Conservation (phyloP, 1,140 invertebrate species). For the Bombus polaris region DNA sequence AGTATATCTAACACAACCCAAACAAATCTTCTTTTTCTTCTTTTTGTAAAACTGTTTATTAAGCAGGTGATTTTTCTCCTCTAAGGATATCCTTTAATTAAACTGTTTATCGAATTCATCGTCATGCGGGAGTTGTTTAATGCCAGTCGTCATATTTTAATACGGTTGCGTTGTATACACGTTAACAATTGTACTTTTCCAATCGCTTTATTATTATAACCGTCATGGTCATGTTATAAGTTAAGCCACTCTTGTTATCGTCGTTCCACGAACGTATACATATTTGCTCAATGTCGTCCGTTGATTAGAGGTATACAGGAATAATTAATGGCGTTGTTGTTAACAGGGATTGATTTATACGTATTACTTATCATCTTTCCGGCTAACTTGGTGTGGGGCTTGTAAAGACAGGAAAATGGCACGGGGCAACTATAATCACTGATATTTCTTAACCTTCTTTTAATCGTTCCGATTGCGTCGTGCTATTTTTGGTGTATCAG, state of each 20-base stretch:
- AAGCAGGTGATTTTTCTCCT: slow-evolving; percentile 11
- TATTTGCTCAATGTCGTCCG: neutral
- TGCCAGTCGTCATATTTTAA: neutral
- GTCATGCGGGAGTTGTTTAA: neutral
- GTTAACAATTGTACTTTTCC: slow-evolving; percentile 22
- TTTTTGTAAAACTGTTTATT: neutral
- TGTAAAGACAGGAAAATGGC: slow-evolving; percentile 23
- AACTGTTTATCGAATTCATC: neutral
- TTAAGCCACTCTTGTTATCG: neutral
- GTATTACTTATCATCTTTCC: slow-evolving; percentile 19
- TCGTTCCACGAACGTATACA: neutral
- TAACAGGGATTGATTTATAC: neutral
- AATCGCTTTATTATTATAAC: slow-evolving; percentile 15
- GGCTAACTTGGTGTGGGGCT: slow-evolving; percentile 62
- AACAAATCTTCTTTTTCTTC: neutral
- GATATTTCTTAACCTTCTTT: neutral
- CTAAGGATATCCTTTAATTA: neutral
- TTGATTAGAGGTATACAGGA: slow-evolving; percentile 10
- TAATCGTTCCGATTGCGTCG: neutral
- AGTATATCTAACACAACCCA: neutral
- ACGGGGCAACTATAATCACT: neutral
- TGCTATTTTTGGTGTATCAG: neutral
- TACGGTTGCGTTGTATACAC: slow-evolving; percentile 6
- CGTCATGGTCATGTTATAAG: neutral
- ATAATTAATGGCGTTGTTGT: slow-evolving; percentile 6